Conservation (phyloP, 2,888 invertebrate species). For the Clusia tigrina region DNA sequence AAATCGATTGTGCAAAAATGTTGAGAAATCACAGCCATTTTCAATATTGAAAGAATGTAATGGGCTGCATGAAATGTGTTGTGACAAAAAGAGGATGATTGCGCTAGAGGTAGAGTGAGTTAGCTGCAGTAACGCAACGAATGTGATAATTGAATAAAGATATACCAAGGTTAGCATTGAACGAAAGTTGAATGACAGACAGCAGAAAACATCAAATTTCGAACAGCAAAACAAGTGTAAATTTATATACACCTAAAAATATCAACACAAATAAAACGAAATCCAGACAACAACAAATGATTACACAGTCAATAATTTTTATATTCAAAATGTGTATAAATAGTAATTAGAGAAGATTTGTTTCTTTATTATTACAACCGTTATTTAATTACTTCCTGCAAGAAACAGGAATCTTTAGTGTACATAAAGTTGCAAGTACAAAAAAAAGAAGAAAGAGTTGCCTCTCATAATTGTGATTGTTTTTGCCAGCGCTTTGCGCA, state of each 20-base stretch:
- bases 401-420: too few relatives aligned
- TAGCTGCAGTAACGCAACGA: neutral
- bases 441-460: too few relatives aligned
- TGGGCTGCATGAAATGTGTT: neutral
- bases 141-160: neutral
- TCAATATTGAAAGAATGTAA: neutral
- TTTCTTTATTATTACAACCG: too few relatives aligned
- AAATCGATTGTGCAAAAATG: neutral
- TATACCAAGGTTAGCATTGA: neutral
- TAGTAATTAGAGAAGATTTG: too few relatives aligned
- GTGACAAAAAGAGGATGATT: neutral
- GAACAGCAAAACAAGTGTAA: neutral
- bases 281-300: too few relatives aligned
- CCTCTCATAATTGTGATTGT: too few relatives aligned
- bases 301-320: too few relatives aligned
- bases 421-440: too few relatives aligned
- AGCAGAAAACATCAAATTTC: neutral
- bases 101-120: neutral
- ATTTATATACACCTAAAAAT: neutral
- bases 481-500: too few relatives aligned
- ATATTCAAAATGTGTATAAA: too few relatives aligned
- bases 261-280: neutral
- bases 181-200: neutral
- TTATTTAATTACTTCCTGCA: too few relatives aligned
- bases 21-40: neutral